A percentile compares a stretch with the other conserved stretches of the same genome.
phyloP scores from a whole-genome alignment of 2,113 vertebrate species.

The Panthera uncia region DNA sequence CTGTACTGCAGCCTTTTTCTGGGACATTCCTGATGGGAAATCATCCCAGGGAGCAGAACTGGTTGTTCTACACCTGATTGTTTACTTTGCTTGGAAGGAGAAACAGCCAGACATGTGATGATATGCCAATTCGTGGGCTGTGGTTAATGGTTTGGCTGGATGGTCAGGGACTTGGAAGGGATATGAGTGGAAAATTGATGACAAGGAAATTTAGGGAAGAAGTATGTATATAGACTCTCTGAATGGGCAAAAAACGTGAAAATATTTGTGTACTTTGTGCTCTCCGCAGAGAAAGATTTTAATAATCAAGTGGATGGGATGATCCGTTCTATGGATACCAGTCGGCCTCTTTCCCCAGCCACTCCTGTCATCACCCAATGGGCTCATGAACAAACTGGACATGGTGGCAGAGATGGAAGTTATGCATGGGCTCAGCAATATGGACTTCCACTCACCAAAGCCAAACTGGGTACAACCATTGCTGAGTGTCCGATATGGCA shows the following conservation, averaged over 20 bases:
- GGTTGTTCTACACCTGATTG: not conserved
- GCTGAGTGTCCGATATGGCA: not conserved
- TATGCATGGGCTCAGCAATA: not conserved
- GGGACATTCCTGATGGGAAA: not conserved
- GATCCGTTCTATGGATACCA: not conserved
- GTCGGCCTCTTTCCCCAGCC: not conserved
- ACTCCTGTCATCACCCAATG: not conserved
- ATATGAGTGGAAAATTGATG: not conserved
- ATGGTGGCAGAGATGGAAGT: not conserved
- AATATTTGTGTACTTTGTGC: not conserved
- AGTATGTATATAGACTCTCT: not conserved
- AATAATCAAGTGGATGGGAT: not conserved
- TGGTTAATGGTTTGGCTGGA: not conserved
- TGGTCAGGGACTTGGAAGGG: not conserved
- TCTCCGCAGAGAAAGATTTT: not conserved
- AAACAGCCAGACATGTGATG: not conserved
- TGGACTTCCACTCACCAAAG: not conserved
- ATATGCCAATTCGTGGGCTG: not conserved
- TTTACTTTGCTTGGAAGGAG: not conserved
- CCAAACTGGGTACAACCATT: not conserved
- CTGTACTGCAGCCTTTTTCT: not conserved
- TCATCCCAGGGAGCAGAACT: not conserved
- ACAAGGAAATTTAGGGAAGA: not conserved
- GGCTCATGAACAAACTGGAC: not conserved
- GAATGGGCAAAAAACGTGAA: not conserved